These are phyloP conservation scores for Eriocheir sinensis DNA, from an alignment of 1,140 invertebrate species.

Conservation along the genomic window DNA sequence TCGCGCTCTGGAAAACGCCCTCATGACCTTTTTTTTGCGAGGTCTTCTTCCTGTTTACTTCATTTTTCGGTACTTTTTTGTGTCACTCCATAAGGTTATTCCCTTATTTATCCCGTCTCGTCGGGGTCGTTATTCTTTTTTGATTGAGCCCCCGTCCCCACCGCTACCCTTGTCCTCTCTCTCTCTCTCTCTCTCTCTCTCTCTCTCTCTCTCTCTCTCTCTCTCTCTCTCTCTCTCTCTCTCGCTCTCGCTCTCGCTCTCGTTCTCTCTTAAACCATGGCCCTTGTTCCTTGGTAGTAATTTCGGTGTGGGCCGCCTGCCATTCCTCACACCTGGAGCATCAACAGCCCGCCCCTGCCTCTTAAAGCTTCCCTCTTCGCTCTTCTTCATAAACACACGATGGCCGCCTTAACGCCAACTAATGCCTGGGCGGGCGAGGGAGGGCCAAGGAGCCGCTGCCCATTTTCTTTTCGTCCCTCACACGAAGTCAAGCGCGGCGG, in stretches of 20 bases:
- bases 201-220: conserved; percentile 7
- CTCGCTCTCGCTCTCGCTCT: conserved; percentile 55
- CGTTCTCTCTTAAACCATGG: not conserved
- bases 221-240: conserved; percentile 9
- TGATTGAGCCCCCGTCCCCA: too few relatives aligned
- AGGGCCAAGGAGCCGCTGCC: not conserved
- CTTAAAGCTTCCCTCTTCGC: not conserved
- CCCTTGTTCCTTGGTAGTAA: not conserved
- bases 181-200: not conserved
- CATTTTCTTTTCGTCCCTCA: not conserved
- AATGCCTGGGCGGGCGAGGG: not conserved
- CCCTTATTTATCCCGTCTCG: too few relatives aligned
- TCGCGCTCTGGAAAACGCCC: too few relatives aligned
- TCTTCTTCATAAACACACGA: conserved; percentile 27
- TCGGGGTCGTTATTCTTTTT: too few relatives aligned
- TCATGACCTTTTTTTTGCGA: too few relatives aligned
- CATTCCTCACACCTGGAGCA: not conserved
- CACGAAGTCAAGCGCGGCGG: not conserved
- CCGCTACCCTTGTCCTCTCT: not conserved
- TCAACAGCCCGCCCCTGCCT: not conserved
- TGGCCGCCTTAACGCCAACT: not conserved
- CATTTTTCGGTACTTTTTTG: too few relatives aligned
- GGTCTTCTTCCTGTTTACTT: too few relatives aligned
- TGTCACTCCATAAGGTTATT: too few relatives aligned
- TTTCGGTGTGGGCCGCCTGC: not conserved